Conservation (phyloP, 2,888 invertebrate genomes). For the Ennomos fuscantarius region DNA sequence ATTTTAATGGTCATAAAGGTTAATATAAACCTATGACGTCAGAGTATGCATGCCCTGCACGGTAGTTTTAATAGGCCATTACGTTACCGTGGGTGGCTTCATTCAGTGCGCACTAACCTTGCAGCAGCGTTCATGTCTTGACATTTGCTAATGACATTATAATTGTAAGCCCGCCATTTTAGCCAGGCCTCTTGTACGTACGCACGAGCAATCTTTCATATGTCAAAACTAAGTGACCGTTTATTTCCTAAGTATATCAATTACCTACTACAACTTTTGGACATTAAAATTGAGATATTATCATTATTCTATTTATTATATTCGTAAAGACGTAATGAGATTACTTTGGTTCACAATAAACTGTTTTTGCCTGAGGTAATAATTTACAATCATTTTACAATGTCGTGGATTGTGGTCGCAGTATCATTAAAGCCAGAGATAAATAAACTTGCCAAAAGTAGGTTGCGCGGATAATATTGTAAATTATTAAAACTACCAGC, state of each 20-base stretch:
- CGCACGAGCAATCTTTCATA: slow-evolving; percentile 23
- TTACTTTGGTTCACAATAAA: slow-evolving; percentile 41
- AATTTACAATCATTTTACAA: slow-evolving; percentile 25
- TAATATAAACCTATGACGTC: slow-evolving; percentile 19
- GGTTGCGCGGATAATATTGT: neutral
- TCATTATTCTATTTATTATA: slow-evolving; percentile 48
- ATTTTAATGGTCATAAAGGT: slow-evolving; percentile 33
- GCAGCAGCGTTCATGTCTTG: slow-evolving; percentile 48
- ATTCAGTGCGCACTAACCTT: slow-evolving; percentile 50
- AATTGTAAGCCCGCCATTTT: slow-evolving; percentile 48
- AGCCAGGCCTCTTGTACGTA: slow-evolving; percentile 17
- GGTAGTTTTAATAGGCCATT: slow-evolving; percentile 42
- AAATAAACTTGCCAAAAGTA: slow-evolving; percentile 2
- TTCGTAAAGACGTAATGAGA: slow-evolving; percentile 46
- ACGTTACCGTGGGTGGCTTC: slow-evolving; percentile 42
- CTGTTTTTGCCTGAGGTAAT: slow-evolving; percentile 15
- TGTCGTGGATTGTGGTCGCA: slow-evolving; percentile 1
- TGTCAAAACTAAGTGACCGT: slow-evolving; percentile 39
- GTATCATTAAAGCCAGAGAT: neutral
- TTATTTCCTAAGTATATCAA: slow-evolving; percentile 29
- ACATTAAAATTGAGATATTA: slow-evolving; percentile 54
- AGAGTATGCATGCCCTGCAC: slow-evolving; percentile 30
- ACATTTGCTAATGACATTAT: slow-evolving; percentile 69
- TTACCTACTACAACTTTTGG: slow-evolving; percentile 19
- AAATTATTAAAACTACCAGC: neutral